phyloP scores from a whole-genome alignment of 2,113 vertebrate genomes.

The Mustela nigripes region DNA sequence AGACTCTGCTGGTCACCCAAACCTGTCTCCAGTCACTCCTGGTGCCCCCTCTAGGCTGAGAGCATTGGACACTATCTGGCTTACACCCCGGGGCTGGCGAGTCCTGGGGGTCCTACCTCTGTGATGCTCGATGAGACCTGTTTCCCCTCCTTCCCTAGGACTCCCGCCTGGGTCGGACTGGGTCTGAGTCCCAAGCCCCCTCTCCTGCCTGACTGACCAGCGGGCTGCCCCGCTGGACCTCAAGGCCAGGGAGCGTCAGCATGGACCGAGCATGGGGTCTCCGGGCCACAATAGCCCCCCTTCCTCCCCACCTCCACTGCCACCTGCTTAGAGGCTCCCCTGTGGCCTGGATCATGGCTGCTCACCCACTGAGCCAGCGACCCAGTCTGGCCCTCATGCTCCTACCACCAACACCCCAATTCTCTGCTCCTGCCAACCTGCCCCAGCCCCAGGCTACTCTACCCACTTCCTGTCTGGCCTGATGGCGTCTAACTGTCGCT shows the following conservation, averaged over 20 bases:
- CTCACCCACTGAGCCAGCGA: not conserved
- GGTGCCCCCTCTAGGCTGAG: too few relatives aligned
- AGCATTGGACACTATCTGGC: not conserved
- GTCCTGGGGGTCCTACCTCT: not conserved
- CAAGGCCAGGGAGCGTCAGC: not conserved
- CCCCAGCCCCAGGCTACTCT: not conserved
- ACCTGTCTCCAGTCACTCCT: not conserved
- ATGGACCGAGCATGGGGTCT: fast-evolving
- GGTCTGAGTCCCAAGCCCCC: not conserved
- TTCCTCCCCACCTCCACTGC: not conserved
- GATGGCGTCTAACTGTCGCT: not conserved
- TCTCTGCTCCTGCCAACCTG: too few relatives aligned
- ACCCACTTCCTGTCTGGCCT: not conserved
- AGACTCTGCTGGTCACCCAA: not conserved
- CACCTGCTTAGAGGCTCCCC: not conserved
- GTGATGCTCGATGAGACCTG: not conserved
- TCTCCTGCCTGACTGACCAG: not conserved
- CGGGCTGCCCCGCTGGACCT: not conserved
- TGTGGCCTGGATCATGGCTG: fast-evolving
- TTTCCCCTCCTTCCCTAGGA: not conserved
- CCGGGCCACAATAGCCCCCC: fast-evolving
- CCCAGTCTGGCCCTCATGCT: not conserved
- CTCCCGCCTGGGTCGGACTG: not conserved
- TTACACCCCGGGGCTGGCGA: not conserved
- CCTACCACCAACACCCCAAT: not conserved